phyloP scores from a whole-genome alignment of 2,888 invertebrate genomes.

The Oligia latruncula region DNA sequence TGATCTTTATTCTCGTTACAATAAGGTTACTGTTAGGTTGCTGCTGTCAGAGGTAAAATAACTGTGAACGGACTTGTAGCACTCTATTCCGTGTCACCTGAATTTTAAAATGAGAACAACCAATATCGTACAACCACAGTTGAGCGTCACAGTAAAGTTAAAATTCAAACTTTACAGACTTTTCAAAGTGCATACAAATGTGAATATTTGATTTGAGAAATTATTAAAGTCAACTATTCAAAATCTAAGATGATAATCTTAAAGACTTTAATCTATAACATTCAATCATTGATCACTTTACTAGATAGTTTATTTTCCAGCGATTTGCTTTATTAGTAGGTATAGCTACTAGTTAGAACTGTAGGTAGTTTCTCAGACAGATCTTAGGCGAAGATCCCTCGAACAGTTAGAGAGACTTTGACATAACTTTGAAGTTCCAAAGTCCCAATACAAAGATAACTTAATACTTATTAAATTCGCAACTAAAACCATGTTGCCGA shows the following conservation, averaged over 20 bases:
- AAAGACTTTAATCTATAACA: constrained; percentile 3
- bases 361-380: constrained; percentile 47
- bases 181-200: background rate
- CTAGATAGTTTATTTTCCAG: constrained; percentile 22
- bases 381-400: constrained; percentile 56
- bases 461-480: constrained; percentile 68
- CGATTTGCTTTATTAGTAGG: constrained; percentile 20
- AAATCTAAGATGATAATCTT: background rate
- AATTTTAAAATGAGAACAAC: background rate
- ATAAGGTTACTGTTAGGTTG: no score
- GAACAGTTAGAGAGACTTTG: constrained; percentile 61
- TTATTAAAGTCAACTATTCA: background rate
- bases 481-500: constrained; percentile 67
- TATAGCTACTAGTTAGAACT: constrained; percentile 10
- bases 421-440: constrained; percentile 67
- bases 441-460: constrained; percentile 69
- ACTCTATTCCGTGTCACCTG: background rate
- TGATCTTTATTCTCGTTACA: no score
- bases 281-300: background rate
- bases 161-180: background rate
- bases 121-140: background rate
- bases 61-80: no score
- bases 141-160: background rate
- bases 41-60: no score
- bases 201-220: background rate